A percentile compares a stretch with the other conserved stretches of the same genome.
Evolutionary conservation across 2,113 vertebrate species (phyloP).

Genomic region (Pituophis catenifer): DNA sequence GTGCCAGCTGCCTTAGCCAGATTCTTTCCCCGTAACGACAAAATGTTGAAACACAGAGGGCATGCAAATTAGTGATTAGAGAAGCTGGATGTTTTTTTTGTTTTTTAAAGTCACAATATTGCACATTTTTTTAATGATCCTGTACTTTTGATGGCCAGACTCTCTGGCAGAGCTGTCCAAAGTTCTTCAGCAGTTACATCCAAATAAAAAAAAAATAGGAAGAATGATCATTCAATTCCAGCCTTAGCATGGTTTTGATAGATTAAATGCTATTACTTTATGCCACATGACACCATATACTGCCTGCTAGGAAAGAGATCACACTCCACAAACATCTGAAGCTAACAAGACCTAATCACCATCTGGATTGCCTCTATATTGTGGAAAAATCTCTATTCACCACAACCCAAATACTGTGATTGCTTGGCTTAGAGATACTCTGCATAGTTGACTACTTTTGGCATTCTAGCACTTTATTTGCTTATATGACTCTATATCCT

Average conservation of each 20-base stretch:
- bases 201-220: not conserved
- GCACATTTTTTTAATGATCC: not conserved
- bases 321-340: not conserved
- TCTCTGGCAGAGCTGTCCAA: not conserved
- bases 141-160: not conserved
- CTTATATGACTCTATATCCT: not conserved
- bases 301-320: too few species aligned
- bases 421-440: not conserved
- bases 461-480: not conserved
- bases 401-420: not conserved
- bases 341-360: not conserved
- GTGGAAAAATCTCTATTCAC: not conserved
- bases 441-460: not conserved
- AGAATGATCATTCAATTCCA: not conserved
- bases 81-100: not conserved
- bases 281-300: not conserved
- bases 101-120: not conserved
- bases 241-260: not conserved
- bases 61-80: not conserved
- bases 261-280: not conserved
- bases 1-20: not conserved
- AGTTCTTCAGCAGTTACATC: not conserved
- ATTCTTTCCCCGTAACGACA: not conserved
- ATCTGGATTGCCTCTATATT: not conserved
- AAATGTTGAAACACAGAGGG: not conserved